Evolutionary conservation across 2,797 vertebrate genomes (phyloP).

Genomic region (Artibeus lituratus): DNA sequence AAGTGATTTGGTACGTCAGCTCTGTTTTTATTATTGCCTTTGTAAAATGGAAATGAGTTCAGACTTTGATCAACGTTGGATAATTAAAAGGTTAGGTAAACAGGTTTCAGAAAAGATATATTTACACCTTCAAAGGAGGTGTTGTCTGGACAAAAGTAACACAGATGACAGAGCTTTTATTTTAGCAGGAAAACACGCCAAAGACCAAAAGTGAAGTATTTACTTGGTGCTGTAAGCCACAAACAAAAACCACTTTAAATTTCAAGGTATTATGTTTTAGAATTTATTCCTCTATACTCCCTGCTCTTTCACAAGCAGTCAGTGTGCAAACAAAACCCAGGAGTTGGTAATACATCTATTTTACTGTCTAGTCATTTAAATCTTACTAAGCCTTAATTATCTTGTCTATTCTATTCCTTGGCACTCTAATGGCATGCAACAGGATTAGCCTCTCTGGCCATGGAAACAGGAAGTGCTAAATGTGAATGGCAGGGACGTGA

Average conservation of each 20-base stretch:
- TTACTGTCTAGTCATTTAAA: background rate
- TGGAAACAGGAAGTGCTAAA: background rate
- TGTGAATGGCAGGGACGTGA: background rate
- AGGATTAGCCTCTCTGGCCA: background rate
- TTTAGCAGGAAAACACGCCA: background rate
- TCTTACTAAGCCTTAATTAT: background rate
- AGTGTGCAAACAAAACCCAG: background rate
- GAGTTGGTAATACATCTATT: background rate
- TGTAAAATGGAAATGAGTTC: constrained; percentile 27
- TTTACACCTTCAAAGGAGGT: background rate
- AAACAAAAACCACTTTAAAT: constrained; percentile 15
- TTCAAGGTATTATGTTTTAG: background rate
- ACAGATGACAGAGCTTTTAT: constrained; percentile 17
- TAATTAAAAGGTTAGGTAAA: constrained; percentile 41
- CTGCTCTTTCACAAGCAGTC: background rate
- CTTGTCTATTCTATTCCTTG: background rate
- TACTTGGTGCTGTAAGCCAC: background rate
- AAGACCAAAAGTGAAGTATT: background rate
- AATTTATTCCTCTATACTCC: background rate
- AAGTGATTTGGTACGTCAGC: background rate
- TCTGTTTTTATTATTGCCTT: background rate
- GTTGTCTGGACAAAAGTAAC: background rate
- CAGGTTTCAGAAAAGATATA: background rate
- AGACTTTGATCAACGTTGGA: background rate
- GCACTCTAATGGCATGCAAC: background rate